These are phyloP conservation scores for Myrmecobius fasciatus DNA, from an alignment of 2,113 vertebrate genomes.

Conservation along the genomic window DNA sequence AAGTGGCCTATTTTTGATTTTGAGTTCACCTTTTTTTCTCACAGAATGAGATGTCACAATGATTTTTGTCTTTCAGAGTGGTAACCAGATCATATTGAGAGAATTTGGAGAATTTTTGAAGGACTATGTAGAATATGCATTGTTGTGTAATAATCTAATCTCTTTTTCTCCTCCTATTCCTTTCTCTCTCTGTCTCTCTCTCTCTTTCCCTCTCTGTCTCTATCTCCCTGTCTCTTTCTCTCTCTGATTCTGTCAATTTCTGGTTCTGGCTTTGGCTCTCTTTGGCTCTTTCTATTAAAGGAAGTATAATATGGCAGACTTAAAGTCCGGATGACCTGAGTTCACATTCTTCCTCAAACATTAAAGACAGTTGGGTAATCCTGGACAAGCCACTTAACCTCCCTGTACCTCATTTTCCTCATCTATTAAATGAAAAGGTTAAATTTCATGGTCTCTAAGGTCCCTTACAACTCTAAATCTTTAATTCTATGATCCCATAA, in stretches of 20 bases:
- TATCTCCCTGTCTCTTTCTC: no score
- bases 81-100: constrained; percentile 12
- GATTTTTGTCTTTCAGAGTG: not conserved
- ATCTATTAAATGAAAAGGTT: not conserved
- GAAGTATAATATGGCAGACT: not conserved
- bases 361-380: not conserved
- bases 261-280: no score
- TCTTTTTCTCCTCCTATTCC: constrained; percentile 19
- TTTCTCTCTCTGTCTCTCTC: no score
- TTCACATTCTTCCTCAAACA: not conserved
- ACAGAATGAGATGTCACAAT: not conserved
- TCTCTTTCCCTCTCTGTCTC: no score
- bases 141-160: not conserved
- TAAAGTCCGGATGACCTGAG: not conserved
- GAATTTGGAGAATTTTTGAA: not conserved
- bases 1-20: not conserved
- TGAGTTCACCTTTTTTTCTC: not conserved
- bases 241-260: no score
- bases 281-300: not conserved
- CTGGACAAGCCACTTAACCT: not conserved
- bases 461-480: not conserved
- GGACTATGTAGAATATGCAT: not conserved
- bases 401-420: not conserved
- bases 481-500: not conserved
- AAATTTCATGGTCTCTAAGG: not conserved